Percentiles rank a stretch among this genome's conserved stretches.
Evolutionary conservation across 1,140 invertebrate species (phyloP).

Genomic region (Zaprionus africanus): DNA sequence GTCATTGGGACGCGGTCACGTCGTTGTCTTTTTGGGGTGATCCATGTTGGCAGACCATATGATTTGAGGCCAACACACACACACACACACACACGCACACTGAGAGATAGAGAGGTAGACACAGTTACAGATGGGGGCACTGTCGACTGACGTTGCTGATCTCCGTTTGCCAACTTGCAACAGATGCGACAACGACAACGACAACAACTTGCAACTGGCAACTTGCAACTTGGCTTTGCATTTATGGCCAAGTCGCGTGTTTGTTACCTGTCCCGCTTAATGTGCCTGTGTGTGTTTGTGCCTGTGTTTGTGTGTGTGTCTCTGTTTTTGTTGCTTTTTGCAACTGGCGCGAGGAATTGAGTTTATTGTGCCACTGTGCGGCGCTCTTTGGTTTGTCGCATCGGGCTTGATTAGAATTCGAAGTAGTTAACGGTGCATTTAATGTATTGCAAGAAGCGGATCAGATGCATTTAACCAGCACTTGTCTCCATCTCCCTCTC

Average conservation of each 20-base stretch:
- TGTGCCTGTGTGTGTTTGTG: conserved; percentile 25
- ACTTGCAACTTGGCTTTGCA: conserved; percentile 67
- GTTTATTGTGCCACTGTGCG: conserved; percentile 76
- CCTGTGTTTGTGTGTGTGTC: conserved; percentile 4
- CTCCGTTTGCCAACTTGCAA: conserved; percentile 47
- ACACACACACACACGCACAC: conserved; percentile 15
- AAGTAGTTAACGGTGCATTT: conserved; percentile 80
- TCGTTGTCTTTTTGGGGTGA: conserved; percentile 30
- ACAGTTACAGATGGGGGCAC: conserved; percentile 19
- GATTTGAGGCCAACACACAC: conserved; percentile 63
- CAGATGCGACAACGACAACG: conserved; percentile 32
- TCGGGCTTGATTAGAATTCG: conserved; percentile 80
- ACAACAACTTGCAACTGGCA: conserved; percentile 33
- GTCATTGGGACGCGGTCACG: neutral
- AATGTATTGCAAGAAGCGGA: conserved; percentile 67
- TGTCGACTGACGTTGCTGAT: conserved; percentile 21
- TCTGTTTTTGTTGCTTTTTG: conserved; percentile 25
- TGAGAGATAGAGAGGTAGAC: conserved; percentile 2
- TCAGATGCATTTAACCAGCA: conserved; percentile 70
- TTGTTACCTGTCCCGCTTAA: conserved; percentile 55
- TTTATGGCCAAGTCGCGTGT: conserved; percentile 80
- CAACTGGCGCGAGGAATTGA: conserved; percentile 64
- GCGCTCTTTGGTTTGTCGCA: conserved; percentile 75
- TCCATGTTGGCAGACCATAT: conserved; percentile 43
- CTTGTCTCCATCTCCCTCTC: conserved; percentile 2